Percentiles rank a stretch among this genome's conserved stretches.
These are phyloP conservation scores for Morpho deidamia DNA, from an alignment of 2,888 invertebrate genomes.

Conservation along the genomic window DNA sequence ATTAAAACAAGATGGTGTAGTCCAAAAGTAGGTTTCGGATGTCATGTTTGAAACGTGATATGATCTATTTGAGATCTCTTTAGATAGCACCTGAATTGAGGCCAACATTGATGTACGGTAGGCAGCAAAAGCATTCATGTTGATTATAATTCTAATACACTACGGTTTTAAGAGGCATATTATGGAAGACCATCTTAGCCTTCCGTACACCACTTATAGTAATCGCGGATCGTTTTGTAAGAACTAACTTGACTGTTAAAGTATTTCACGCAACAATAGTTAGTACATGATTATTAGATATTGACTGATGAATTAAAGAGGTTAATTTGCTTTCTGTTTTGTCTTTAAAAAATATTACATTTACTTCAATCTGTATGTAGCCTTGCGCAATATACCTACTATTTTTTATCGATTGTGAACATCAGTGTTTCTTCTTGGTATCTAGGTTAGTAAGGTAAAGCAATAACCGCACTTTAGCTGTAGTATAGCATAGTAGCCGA, in stretches of 20 bases:
- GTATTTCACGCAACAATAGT: slow-evolving; percentile 4
- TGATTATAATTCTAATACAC: slow-evolving; percentile 8
- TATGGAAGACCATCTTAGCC: slow-evolving; percentile 14
- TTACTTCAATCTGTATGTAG: background rate
- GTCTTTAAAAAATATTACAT: background rate
- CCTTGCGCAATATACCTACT: background rate
- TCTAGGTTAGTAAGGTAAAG: background rate
- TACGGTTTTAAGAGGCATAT: slow-evolving; percentile 3
- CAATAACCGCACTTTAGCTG: background rate
- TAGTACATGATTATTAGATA: slow-evolving; percentile 3
- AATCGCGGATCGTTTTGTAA: slow-evolving; percentile 24
- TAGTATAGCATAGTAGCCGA: too few relatives aligned
- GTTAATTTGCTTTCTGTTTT: background rate
- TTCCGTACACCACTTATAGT: slow-evolving; percentile 23
- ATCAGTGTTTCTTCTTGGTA: too few relatives aligned
- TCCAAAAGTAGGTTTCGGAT: slow-evolving; percentile 34
- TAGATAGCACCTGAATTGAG: slow-evolving; percentile 52
- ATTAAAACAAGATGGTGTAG: slow-evolving; percentile 6
- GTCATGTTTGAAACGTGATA: slow-evolving; percentile 44
- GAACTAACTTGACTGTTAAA: slow-evolving; percentile 17
- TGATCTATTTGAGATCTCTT: slow-evolving; percentile 52
- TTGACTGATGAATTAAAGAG: background rate
- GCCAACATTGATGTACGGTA: slow-evolving; percentile 38
- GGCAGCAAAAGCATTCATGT: slow-evolving; percentile 22
- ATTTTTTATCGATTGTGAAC: background rate